Percentiles rank a stretch among this genome's conserved stretches.
phyloP scores from a whole-genome alignment of 2,797 vertebrate genomes.

The Acrossocheilus fasciatus region DNA sequence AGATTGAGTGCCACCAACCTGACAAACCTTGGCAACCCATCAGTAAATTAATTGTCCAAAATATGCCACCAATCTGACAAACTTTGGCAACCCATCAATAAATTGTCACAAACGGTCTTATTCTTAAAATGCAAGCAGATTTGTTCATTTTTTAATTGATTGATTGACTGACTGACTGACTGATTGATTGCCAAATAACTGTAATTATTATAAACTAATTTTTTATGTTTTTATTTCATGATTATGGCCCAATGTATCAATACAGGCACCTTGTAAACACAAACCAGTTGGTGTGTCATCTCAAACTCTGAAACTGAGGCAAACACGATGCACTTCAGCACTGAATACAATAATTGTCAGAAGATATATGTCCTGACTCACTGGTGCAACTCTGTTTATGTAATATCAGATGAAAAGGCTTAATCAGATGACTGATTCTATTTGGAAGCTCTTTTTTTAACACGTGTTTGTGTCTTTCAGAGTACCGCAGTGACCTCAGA shows the following conservation, averaged over 20 bases:
- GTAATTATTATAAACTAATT: background rate
- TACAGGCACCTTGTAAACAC: background rate
- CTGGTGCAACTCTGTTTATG: background rate
- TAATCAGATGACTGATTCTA: constrained; percentile 34
- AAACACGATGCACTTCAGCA: constrained; percentile 1
- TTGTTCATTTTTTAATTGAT: background rate
- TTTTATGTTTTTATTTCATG: background rate
- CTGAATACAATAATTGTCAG: background rate
- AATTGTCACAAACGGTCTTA: no score
- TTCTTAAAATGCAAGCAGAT: no score
- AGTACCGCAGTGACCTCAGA: background rate
- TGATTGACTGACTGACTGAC: background rate
- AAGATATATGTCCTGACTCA: background rate
- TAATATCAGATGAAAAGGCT: constrained; percentile 23
- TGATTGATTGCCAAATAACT: background rate
- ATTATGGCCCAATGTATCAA: background rate
- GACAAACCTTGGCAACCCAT: no score
- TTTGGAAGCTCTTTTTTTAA: background rate
- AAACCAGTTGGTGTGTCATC: background rate
- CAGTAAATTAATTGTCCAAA: no score
- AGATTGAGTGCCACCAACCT: no score
- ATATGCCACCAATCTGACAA: no score
- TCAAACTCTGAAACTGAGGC: background rate
- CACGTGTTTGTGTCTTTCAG: constrained; percentile 16
- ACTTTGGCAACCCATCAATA: background rate